Evolutionary conservation across 2,797 vertebrate genomes (phyloP), one percentile per base, ranked within the genome.

Genomic region (Echiichthys vipera): DNA sequence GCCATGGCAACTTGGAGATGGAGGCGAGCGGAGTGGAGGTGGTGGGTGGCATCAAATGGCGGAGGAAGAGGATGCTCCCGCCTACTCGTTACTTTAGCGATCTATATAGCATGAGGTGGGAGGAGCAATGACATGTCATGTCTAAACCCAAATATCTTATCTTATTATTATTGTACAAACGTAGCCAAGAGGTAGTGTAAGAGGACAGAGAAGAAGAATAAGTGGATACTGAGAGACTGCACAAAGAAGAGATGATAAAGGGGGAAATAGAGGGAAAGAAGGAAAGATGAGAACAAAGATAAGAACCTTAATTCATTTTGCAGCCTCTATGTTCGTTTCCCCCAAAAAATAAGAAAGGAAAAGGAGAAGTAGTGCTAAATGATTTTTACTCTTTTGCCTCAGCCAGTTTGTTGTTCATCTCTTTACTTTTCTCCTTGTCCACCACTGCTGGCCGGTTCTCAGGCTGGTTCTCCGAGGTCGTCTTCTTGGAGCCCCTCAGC

Each of bases 321-420:
- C 96, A 97, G 96, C 96, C 96, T 97, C 95, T 94, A 92, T 93
- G 91, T 91, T 91, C 83, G 58, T 73, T 49, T 64, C 76, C 88
- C 84, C 65, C 45, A 39, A 63, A 73, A 71, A 85, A 81, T 2
- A 87, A 82, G 66, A 89, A 92, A 84, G 45, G n/a, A 80, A 91
- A 90, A 85, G 71, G 32, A 89, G 91, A 97, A 97, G 95, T 96
- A 95, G 94, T 87, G 89, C 93, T 92, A 78, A 94, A 94, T 95
- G 95, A 93, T 95, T 96, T 97, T 98, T 98, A 99, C 97, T 99
- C 98, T 98, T 99, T 99, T 75, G 98, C 98, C 94, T 99, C 98
- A 94, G 98, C 98, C 96, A 99, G 96, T 96, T 99, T 99, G 97
- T 99, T 99, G 97, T 99, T 99, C 94, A 98, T 97, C 97, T 99